phyloP scores from a whole-genome alignment of 2,113 vertebrate species.

The Megaptera novaeangliae region DNA sequence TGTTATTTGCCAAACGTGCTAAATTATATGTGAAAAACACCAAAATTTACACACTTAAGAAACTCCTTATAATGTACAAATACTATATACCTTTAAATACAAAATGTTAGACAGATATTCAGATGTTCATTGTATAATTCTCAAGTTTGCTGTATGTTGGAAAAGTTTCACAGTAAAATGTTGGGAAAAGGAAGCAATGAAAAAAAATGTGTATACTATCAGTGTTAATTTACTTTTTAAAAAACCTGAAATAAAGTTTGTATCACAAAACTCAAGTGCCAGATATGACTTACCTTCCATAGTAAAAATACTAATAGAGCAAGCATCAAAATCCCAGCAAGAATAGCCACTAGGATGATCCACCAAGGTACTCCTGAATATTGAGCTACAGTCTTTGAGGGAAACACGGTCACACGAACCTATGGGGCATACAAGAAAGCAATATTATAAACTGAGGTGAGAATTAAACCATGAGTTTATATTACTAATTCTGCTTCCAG shows the following conservation, averaged over 20 bases:
- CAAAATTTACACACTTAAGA: not conserved
- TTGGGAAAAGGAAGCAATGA: not conserved
- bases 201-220: not conserved
- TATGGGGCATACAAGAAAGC: slow-evolving; percentile 49
- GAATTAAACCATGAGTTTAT: not conserved
- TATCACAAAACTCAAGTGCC: slow-evolving; percentile 18
- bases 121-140: not conserved
- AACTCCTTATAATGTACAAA: not conserved
- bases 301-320: slow-evolving; percentile 92
- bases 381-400: slow-evolving; percentile 85
- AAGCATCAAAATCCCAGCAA: slow-evolving; percentile 93
- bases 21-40: not conserved
- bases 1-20: slow-evolving; percentile 1
- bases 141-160: not conserved
- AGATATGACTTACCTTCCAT: slow-evolving; percentile 91
- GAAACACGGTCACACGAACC: slow-evolving; percentile 92
- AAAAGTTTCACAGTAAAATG: slow-evolving; percentile 4
- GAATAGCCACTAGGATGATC: slow-evolving; percentile 93
- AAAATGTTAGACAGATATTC: not conserved
- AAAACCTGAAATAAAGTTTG: slow-evolving; percentile 31
- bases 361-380: slow-evolving; percentile 93
- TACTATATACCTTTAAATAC: not conserved
- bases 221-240: not conserved
- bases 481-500: not conserved
- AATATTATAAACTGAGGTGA: rapidly evolving